These are phyloP conservation scores for Platynereis dumerilii DNA, from an alignment of 2,888 invertebrate species.

Conservation along the genomic window DNA sequence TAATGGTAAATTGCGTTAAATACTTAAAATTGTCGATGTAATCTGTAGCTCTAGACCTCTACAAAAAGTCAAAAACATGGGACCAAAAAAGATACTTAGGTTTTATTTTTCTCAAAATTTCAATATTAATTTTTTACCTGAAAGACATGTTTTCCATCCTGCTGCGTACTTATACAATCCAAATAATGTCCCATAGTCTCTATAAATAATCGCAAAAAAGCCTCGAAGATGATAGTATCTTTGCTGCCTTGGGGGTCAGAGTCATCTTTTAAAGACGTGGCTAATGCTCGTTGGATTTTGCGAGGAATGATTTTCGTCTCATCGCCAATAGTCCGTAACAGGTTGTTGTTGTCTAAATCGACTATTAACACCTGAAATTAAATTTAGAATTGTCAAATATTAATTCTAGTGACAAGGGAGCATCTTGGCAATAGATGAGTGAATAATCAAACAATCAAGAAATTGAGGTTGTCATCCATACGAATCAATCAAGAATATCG, in stretches of 20 bases:
- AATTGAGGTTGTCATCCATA: too few relatives aligned
- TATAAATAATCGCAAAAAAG: constrained; percentile 79
- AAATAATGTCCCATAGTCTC: constrained; percentile 77
- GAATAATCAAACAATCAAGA: too few relatives aligned
- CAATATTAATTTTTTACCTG: constrained; percentile 60
- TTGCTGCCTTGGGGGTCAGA: constrained; percentile 24
- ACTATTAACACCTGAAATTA: constrained; percentile 69
- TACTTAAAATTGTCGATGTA: too few relatives aligned
- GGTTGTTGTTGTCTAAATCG: constrained; percentile 70
- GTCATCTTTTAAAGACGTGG: constrained; percentile 67
- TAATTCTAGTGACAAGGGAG: neutral
- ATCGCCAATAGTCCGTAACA: constrained; percentile 76
- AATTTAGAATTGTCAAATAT: constrained; percentile 1
- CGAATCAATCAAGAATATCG: too few relatives aligned
- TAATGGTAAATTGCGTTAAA: too few relatives aligned
- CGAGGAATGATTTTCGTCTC: constrained; percentile 78
- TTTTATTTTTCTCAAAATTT: neutral
- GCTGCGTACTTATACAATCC: constrained; percentile 67
- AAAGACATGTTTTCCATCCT: constrained; percentile 64
- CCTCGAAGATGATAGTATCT: constrained; percentile 76
- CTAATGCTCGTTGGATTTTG: constrained; percentile 74
- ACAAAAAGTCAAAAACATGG: too few relatives aligned
- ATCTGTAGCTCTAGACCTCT: too few relatives aligned
- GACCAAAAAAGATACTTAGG: too few relatives aligned
- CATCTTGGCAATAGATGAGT: too few relatives aligned